Evolutionary conservation across 2,113 vertebrate species (phyloP), one percentile per base, ranked within the genome.

Genomic region (Panurus biarmicus): DNA sequence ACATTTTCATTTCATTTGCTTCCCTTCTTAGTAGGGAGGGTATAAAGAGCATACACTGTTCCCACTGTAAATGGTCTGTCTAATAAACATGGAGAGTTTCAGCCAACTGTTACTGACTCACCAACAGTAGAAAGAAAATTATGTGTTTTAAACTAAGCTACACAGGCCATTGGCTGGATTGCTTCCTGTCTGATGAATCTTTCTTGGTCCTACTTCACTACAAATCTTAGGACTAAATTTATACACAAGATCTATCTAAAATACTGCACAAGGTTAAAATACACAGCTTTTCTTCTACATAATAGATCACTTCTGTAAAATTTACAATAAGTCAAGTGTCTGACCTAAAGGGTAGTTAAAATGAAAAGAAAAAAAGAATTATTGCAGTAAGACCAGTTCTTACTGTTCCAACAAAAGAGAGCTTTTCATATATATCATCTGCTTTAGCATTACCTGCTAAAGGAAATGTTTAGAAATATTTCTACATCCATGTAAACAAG

Each of bases 401-500:
- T 81, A 77, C 12, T 61, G 48, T 85, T 94, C 57, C 47, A 75
- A 81, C 29, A 79, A 70, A 73, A 72, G 35, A 64, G 5, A 56
- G 11, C 9, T 81, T 80, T 70, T 51, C n/a, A 22, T 61, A 31
- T 16, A 5, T 26, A 69, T 50, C 42, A 48, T 47, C 74, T 88
- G 31, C 28, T 53, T 93, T 54, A 92, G 80, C 70, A 80, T 80
- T 44, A 42, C n/a, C 31, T 33, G 71, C 44, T 80, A 38, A 76
- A 87, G 70, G 69, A 93, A 93, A 64, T 38, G 20, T 87, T 95
- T 75, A 74, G 58, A 94, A 96, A 53, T 80, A 71, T 73, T 94
- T 79, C 90, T 90, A 92, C 67, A 95, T 70, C 57, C 64, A 80
- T 45, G 53, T 74, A 87, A 93, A 92, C 42, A 97, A 89, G 85